phyloP scores from a whole-genome alignment of 2,888 invertebrate genomes.

The Orthosia gracilis region DNA sequence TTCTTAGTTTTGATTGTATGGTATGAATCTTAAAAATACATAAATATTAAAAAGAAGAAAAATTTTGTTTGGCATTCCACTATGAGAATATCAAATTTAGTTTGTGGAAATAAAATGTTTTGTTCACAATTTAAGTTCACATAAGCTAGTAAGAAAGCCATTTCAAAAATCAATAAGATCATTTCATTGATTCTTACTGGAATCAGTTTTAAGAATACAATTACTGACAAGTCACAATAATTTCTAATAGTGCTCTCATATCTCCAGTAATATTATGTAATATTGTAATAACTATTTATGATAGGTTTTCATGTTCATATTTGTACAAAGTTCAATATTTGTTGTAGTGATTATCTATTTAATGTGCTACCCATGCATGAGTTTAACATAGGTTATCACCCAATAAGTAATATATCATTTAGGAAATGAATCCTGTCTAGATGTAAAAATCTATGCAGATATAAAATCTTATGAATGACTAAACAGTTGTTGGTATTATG shows the following conservation, averaged over 20 bases:
- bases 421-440: background rate
- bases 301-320: slow-evolving; percentile 12
- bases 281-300: slow-evolving; percentile 27
- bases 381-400: slow-evolving; percentile 3
- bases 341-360: slow-evolving; percentile 25
- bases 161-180: background rate
- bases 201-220: background rate
- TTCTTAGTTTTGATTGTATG: background rate
- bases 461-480: slow-evolving; percentile 18
- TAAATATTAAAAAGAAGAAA: no score
- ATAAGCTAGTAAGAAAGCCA: background rate
- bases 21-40: no score
- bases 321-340: slow-evolving; percentile 43
- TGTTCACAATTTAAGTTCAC: background rate
- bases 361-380: slow-evolving; percentile 10
- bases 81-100: background rate
- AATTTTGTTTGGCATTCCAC: background rate
- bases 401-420: background rate
- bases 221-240: background rate
- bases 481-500: slow-evolving; percentile 25
- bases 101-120: background rate
- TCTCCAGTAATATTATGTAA: background rate
- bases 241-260: background rate
- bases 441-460: slow-evolving; percentile 21
- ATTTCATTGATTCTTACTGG: background rate